phyloP scores from a whole-genome alignment of 2,113 vertebrate species.

The Perccottus glenii region DNA sequence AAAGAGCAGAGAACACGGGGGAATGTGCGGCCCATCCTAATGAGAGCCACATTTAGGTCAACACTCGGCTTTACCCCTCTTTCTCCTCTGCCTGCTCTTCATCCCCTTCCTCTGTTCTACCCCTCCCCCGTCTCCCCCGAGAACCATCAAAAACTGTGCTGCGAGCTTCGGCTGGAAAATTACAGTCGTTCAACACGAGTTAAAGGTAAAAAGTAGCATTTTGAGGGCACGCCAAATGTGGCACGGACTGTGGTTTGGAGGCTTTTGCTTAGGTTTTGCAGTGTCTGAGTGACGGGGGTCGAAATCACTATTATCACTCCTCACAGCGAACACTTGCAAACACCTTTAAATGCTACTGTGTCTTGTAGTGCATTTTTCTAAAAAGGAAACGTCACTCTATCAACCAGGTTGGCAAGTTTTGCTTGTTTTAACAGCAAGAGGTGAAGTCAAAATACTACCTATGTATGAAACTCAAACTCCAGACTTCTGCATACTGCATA shows the following conservation, averaged over 20 bases:
- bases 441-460: no score
- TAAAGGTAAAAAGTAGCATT: neutral
- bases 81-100: slow-evolving; percentile 6
- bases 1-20: slow-evolving; percentile 32
- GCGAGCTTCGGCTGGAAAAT: slow-evolving; percentile 40
- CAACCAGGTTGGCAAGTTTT: no score
- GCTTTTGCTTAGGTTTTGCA: neutral
- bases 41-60: slow-evolving; percentile 73
- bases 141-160: slow-evolving; percentile 24
- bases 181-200: slow-evolving; percentile 26
- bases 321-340: slow-evolving; percentile 17
- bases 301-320: slow-evolving; percentile 36
- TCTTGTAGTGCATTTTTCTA: neutral
- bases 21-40: slow-evolving; percentile 62
- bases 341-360: slow-evolving; percentile 4
- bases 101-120: neutral
- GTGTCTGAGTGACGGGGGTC: slow-evolving; percentile 3
- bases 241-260: slow-evolving; percentile 3
- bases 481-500: neutral
- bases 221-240: slow-evolving; percentile 10
- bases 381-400: neutral
- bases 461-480: neutral
- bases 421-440: no score
- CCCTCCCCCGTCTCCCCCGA: slow-evolving; percentile 19
- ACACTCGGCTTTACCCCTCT: slow-evolving; percentile 17